These are phyloP conservation scores for Formica aserva DNA, from an alignment of 2,888 invertebrate species.

Conservation along the genomic window DNA sequence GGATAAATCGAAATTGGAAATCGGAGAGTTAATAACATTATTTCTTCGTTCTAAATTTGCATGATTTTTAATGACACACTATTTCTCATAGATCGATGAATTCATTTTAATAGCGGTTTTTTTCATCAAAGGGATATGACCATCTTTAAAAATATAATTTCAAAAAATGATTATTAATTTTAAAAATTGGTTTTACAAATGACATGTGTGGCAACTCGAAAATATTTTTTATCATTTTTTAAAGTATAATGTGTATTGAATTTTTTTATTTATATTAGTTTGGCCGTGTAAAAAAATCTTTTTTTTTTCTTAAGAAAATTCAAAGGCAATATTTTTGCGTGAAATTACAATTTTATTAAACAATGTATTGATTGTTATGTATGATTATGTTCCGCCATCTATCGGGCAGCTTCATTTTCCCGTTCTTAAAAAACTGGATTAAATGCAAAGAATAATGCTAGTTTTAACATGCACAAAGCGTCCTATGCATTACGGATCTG, in stretches of 20 bases:
- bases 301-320: too few relatives aligned
- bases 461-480: background rate
- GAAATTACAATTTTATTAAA: background rate
- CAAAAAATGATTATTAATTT: background rate
- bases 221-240: background rate
- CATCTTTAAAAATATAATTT: background rate
- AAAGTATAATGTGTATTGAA: background rate
- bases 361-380: background rate
- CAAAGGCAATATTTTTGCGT: background rate
- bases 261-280: background rate
- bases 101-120: background rate
- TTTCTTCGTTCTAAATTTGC: background rate
- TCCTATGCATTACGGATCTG: slow-evolving; percentile 10
- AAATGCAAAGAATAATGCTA: background rate
- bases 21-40: background rate
- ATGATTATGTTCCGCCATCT: background rate
- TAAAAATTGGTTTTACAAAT: background rate
- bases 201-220: background rate
- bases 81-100: background rate
- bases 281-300: too few relatives aligned
- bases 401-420: background rate
- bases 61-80: background rate
- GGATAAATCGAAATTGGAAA: background rate
- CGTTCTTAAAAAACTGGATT: background rate
- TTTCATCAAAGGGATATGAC: background rate